Evolutionary conservation across 2,797 vertebrate genomes (phyloP), one percentile per base, ranked within the genome.

Genomic region (Brachyalestes nurse): DNA sequence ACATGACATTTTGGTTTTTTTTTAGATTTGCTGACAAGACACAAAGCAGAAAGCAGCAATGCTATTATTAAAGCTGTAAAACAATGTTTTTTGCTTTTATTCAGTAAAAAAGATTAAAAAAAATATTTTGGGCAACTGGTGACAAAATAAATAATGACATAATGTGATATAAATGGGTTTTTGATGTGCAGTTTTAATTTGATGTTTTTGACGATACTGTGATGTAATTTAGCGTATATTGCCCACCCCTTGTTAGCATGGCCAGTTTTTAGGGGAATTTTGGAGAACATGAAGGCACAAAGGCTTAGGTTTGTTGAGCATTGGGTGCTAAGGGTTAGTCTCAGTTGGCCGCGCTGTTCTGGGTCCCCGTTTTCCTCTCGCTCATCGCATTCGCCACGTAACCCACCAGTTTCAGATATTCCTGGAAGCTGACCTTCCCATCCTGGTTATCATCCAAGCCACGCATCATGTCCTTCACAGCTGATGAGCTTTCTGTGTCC

Each of bases 351-450:
- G 47, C 3, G 6, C 57, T 78, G 66, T 62, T 45, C 28, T 79
- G 62, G 42, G 23, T 1, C 38, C 57, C 60, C 6, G 0, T 0
- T 80, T 88, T 87, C 53, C 45, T 79, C 84, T 93, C 70, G 73
- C 89, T 92, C 45, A 90, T 0, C 45, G 83, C 40, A 19, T 58
- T 90, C 69, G 93, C 93, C 85, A 94, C 0, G 78, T 91, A 91
- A 70, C 93, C 93, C 64, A 95, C 82, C 88, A 95, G 86, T 61
- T 17, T 80, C 86, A 95, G 75, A 85, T 93, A 94, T 87, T 95
- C 92, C 81, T 84, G 72, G 86, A 95, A 95, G 90, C 86, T 88
- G 90, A 94, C 91, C 74, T 93, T 93, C 64, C 91, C 93, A 5
- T 94, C 93, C 0, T 84, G 67, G 88, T 95, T 91, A 1, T 79